Percentiles rank a stretch among this genome's conserved stretches.
Evolutionary conservation across 2,113 vertebrate genomes (phyloP).

Genomic region (Petrocephalus zakoni): DNA sequence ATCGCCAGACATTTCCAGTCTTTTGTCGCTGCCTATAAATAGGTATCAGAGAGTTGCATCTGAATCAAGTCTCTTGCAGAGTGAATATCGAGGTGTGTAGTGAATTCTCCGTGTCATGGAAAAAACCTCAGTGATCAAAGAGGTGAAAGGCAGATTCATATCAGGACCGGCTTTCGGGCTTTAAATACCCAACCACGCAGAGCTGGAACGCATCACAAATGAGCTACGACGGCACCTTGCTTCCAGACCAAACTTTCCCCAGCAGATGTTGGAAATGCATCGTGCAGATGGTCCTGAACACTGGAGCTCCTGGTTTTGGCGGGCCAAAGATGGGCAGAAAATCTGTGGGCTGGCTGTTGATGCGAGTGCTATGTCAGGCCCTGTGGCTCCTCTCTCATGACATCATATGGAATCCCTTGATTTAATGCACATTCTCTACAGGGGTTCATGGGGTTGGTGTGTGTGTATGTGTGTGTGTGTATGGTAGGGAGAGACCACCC

Average conservation of each 20-base stretch:
- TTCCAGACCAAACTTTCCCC: background rate
- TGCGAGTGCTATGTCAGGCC: background rate
- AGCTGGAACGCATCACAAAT: background rate
- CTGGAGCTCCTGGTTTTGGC: background rate
- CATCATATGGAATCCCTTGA: conserved; percentile 30
- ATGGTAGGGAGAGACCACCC: background rate
- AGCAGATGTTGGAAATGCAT: background rate
- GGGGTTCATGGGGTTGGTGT: background rate
- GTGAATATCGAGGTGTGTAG: background rate
- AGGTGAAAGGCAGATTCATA: background rate
- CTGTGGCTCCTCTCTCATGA: conserved; percentile 29
- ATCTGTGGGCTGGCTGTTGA: background rate
- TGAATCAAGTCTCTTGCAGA: background rate
- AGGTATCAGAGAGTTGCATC: background rate
- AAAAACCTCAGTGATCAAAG: background rate
- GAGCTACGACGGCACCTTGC: background rate
- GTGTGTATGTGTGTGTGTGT: background rate
- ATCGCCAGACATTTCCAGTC: background rate
- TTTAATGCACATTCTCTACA: conserved; percentile 31
- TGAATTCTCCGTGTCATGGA: background rate
- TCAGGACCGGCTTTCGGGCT: background rate
- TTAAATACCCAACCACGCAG: conserved; percentile 11
- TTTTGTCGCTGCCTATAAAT: background rate
- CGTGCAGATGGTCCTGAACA: background rate
- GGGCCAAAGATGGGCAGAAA: background rate